Evolutionary conservation across 2,797 vertebrate genomes (phyloP).

Genomic region (Gymnothorax reevesii): DNA sequence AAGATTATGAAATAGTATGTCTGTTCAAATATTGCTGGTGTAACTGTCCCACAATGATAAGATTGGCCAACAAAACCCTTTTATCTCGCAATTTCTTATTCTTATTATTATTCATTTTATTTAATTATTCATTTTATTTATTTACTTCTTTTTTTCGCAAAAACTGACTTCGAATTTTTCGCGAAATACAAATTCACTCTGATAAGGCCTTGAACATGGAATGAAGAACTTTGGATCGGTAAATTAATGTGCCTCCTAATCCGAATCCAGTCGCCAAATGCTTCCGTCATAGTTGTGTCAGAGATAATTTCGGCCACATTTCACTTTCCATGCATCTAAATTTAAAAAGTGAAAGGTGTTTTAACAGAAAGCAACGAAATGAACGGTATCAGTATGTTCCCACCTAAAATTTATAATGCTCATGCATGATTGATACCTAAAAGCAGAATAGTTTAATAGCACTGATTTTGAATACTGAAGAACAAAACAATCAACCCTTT

Average conservation of each 20-base stretch:
- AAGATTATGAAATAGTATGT: too few species aligned
- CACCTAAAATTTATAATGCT: not conserved
- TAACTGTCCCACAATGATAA: too few species aligned
- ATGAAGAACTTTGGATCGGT: too few species aligned
- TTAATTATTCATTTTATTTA: too few species aligned
- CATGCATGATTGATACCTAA: not conserved
- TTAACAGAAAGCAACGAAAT: not conserved
- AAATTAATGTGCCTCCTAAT: not conserved
- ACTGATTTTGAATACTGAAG: not conserved
- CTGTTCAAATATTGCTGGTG: too few species aligned
- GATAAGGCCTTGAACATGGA: too few species aligned
- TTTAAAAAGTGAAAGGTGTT: not conserved
- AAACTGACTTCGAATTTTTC: too few species aligned
- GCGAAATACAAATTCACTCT: too few species aligned
- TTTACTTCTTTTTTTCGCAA: too few species aligned
- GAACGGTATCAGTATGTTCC: not conserved
- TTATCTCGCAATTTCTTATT: too few species aligned
- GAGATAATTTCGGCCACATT: not conserved
- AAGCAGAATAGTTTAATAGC: not conserved
- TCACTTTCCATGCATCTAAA: not conserved
- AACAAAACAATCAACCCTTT: not conserved
- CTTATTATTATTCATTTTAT: too few species aligned
- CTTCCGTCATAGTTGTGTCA: not conserved
- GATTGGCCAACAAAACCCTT: too few species aligned
- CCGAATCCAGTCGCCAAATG: not conserved